These are phyloP conservation scores for Notoglanidium macrostoma DNA, from an alignment of 2,797 vertebrate species.

Conservation along the genomic window DNA sequence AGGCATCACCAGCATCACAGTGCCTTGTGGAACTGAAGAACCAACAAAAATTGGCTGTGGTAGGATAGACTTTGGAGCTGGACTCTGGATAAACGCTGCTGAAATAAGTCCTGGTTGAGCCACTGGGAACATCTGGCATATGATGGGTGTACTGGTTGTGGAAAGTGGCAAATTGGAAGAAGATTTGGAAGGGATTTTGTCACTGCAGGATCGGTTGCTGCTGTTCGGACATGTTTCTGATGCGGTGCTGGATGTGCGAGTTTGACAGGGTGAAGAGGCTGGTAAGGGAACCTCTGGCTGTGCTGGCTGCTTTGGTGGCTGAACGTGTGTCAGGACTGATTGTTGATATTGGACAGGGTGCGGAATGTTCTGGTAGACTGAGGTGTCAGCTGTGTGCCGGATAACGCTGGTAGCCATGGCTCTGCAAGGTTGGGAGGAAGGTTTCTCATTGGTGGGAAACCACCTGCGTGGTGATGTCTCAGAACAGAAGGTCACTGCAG, in stretches of 20 bases:
- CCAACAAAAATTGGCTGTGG: conserved; percentile 86
- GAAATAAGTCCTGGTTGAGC: conserved; percentile 83
- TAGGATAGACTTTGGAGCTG: conserved; percentile 75
- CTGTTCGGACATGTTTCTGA: conserved; percentile 57
- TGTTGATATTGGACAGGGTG: conserved; percentile 59
- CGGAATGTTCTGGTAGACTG: conserved; percentile 75
- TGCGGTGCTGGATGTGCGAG: conserved; percentile 51
- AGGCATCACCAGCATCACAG: conserved; percentile 94
- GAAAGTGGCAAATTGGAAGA: conserved; percentile 72
- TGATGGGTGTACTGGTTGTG: conserved; percentile 80
- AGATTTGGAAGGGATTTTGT: conserved; percentile 58
- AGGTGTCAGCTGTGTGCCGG: conserved; percentile 85
- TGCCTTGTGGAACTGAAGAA: conserved; percentile 84
- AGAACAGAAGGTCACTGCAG: conserved; percentile 49
- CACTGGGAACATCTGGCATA: conserved; percentile 95
- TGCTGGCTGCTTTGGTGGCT: conserved; percentile 54
- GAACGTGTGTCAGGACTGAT: conserved; percentile 58
- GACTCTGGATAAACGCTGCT: conserved; percentile 83
- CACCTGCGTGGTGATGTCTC: conserved; percentile 33
- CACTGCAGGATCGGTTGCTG: conserved; percentile 52
- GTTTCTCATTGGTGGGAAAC: conserved; percentile 59
- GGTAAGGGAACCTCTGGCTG: conserved; percentile 55
- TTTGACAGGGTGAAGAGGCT: conserved; percentile 43
- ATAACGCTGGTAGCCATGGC: conserved; percentile 90
- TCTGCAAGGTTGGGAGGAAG: conserved; percentile 72